These are phyloP conservation scores for Apodemia hepburni DNA, from an alignment of 2,888 invertebrate species.

Conservation along the genomic window DNA sequence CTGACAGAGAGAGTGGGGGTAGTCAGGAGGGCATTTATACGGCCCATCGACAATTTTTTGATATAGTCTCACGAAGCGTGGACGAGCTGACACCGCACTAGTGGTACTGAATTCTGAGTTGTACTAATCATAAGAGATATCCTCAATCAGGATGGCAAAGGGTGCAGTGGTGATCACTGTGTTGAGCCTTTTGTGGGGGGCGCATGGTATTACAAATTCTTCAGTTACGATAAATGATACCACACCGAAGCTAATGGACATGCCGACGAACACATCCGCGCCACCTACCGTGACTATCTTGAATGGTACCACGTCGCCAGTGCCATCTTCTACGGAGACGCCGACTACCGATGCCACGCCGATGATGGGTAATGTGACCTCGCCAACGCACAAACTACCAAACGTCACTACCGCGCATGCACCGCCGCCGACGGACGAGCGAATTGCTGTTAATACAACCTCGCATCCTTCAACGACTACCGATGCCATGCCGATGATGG, in stretches of 20 bases:
- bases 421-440: constrained; percentile 1
- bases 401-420: neutral
- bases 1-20: neutral
- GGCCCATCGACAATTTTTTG: neutral
- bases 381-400: neutral
- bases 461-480: too few species aligned
- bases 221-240: neutral
- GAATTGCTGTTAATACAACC: neutral
- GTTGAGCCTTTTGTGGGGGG: neutral
- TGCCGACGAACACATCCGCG: neutral
- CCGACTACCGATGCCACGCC: neutral
- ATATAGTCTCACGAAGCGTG: neutral
- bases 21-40: neutral
- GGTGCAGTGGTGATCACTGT: neutral
- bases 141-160: constrained; percentile 15
- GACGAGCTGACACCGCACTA: neutral
- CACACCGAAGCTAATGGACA: neutral
- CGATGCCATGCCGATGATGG: neutral
- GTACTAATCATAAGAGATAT: constrained; percentile 6
- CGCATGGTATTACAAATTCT: neutral
- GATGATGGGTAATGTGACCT: neutral
- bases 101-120: neutral
- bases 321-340: neutral
- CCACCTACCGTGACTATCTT: neutral
- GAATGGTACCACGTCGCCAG: neutral